Conservation (phyloP, 1,140 invertebrate genomes). For the Scaptomyza montana region DNA sequence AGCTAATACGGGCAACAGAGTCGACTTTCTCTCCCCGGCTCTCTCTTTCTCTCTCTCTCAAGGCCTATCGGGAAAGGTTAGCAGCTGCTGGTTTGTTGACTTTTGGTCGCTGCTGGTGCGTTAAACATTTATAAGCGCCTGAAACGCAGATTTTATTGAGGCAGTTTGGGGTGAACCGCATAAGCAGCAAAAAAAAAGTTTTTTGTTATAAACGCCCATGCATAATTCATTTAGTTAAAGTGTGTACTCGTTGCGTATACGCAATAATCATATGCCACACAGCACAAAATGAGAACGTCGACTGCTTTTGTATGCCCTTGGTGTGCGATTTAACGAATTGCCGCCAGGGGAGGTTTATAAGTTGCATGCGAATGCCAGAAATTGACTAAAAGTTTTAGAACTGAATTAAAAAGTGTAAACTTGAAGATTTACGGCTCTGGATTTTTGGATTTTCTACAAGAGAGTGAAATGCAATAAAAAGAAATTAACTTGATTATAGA, state of each 20-base stretch:
- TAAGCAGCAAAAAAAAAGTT: conserved; percentile 23
- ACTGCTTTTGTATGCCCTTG: conserved; percentile 29
- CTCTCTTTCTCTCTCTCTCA: conserved; percentile 16
- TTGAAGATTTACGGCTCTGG: not conserved
- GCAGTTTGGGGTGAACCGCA: conserved; percentile 51
- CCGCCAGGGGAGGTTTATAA: conserved; percentile 32
- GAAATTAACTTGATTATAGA: not conserved
- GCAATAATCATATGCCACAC: conserved; percentile 73
- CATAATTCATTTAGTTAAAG: conserved; percentile 79
- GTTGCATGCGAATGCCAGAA: not conserved
- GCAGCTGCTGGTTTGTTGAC: conserved; percentile 20
- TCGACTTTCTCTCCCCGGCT: not conserved
- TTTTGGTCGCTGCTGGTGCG: conserved; percentile 62
- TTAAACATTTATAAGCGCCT: conserved; percentile 77
- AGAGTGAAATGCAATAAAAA: not conserved
- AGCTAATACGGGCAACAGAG: conserved; percentile 53
- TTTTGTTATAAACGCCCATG: conserved; percentile 70
- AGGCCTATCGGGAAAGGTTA: not conserved
- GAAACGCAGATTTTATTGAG: conserved; percentile 63
- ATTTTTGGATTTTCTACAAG: not conserved
- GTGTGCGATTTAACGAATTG: conserved; percentile 41
- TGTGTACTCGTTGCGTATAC: conserved; percentile 77
- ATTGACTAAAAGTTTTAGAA: conserved; percentile 7
- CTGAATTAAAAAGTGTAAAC: not conserved
- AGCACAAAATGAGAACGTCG: conserved; percentile 19